A percentile compares a stretch with the other conserved stretches of the same genome.
phyloP scores from a whole-genome alignment of 1,140 invertebrate genomes.

The Schlechtendalia chinensis region DNA sequence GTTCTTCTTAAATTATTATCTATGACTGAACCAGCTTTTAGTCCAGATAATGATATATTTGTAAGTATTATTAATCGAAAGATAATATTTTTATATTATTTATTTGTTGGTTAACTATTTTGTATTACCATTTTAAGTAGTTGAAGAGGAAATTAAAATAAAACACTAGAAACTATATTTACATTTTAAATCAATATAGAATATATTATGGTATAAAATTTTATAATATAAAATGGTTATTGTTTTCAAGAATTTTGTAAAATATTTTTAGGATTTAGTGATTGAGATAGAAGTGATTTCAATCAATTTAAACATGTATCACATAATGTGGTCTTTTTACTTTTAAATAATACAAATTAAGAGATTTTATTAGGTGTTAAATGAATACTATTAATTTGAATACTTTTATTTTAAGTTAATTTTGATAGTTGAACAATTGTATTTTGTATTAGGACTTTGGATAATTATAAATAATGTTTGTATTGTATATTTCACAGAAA shows the following conservation, averaged over 20 bases:
- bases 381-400: not conserved
- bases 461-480: conserved; percentile 1
- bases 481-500: conserved; percentile 20
- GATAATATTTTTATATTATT: no score
- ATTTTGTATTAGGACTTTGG: not conserved
- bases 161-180: no score
- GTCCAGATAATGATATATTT: conserved; percentile 39
- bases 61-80: conserved; percentile 28
- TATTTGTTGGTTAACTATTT: no score
- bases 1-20: conserved; percentile 17
- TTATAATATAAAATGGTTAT: no score
- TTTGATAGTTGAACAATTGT: not conserved
- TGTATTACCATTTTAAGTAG: no score
- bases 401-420: not conserved
- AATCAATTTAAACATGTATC: no score
- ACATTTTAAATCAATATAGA: no score
- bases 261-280: no score
- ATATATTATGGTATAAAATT: no score
- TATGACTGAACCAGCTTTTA: conserved; percentile 24
- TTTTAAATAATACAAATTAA: not conserved
- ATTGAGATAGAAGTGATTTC: no score
- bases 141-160: no score
- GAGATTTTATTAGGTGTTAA: not conserved
- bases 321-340: not conserved
- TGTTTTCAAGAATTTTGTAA: no score